Percentiles rank a stretch among this genome's conserved stretches.
phyloP scores from a whole-genome alignment of 2,113 vertebrate genomes.

The Cyprinodon tularosa region DNA sequence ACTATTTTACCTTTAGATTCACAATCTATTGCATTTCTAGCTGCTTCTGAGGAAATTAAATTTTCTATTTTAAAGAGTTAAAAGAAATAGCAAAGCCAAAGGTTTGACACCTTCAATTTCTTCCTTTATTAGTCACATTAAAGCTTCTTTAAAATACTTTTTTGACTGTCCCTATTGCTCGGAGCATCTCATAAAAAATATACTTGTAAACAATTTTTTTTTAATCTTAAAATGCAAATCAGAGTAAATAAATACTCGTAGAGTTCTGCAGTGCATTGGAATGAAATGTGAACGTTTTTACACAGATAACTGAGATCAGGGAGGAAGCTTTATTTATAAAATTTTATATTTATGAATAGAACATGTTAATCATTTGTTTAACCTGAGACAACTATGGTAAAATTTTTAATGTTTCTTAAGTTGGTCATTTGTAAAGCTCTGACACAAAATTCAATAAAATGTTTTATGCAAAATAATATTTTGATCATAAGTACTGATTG shows the following conservation, averaged over 20 bases:
- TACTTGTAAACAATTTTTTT: conserved; percentile 16
- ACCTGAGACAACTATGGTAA: neutral
- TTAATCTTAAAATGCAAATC: conserved; percentile 26
- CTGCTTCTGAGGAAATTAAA: conserved; percentile 50
- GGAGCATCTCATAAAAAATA: conserved; percentile 24
- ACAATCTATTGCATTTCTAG: conserved; percentile 26
- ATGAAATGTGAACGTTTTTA: conserved; percentile 42
- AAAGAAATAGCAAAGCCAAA: conserved; percentile 46
- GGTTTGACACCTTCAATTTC: conserved; percentile 48
- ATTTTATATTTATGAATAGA: neutral
- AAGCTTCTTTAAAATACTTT: conserved; percentile 42
- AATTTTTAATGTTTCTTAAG: neutral
- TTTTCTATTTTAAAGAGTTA: conserved; percentile 62
- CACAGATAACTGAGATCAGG: conserved; percentile 59
- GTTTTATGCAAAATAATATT: neutral
- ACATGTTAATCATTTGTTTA: neutral
- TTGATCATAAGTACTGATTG: neutral
- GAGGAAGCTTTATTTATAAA: conserved; percentile 19
- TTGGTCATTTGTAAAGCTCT: neutral
- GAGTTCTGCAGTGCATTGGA: conserved; percentile 58
- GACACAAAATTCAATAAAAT: neutral
- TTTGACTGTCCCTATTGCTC: conserved; percentile 61
- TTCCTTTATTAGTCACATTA: conserved; percentile 51
- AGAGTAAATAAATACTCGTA: conserved; percentile 55
- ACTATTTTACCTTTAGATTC: conserved; percentile 39